These are phyloP conservation scores for Xestia xanthographa DNA, from an alignment of 2,888 invertebrate species.

Conservation along the genomic window DNA sequence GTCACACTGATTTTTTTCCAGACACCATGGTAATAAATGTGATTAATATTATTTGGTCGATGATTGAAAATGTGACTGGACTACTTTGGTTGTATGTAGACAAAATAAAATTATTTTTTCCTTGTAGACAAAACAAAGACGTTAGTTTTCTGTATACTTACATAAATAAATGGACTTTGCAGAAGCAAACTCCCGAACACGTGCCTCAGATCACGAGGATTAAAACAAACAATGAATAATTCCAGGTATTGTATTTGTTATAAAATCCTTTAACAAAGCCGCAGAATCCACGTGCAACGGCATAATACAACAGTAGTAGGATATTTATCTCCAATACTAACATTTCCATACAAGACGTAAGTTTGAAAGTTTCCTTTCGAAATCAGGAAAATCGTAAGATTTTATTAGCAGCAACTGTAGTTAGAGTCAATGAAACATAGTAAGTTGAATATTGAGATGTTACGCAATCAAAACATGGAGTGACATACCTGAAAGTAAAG, in stretches of 20 bases:
- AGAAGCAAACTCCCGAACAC: slow-evolving; percentile 3
- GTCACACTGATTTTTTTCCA: neutral
- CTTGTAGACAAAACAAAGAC: slow-evolving; percentile 14
- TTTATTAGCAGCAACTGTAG: slow-evolving; percentile 29
- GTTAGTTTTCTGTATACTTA: neutral
- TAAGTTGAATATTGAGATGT: slow-evolving; percentile 20
- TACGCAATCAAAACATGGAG: slow-evolving; percentile 30
- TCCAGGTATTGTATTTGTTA: slow-evolving; percentile 24
- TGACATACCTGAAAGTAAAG: slow-evolving; percentile 54
- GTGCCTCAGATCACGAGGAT: slow-evolving; percentile 13
- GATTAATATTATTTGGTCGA: neutral
- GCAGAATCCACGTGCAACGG: slow-evolving; percentile 27
- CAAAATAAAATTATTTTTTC: neutral
- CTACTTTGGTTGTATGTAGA: neutral
- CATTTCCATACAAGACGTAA: slow-evolving; percentile 28
- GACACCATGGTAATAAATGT: neutral
- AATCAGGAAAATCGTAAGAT: slow-evolving; percentile 35
- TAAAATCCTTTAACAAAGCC: slow-evolving; percentile 40
- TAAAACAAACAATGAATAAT: slow-evolving; percentile 20
- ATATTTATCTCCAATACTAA: slow-evolving; percentile 18
- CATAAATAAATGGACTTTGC: neutral
- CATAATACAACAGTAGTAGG: slow-evolving; percentile 4
- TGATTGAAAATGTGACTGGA: neutral
- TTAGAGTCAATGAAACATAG: slow-evolving; percentile 24
- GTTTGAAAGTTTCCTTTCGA: slow-evolving; percentile 24